These are phyloP conservation scores for Halictus quadricinctus DNA, from an alignment of 2,888 invertebrate genomes.

Conservation along the genomic window DNA sequence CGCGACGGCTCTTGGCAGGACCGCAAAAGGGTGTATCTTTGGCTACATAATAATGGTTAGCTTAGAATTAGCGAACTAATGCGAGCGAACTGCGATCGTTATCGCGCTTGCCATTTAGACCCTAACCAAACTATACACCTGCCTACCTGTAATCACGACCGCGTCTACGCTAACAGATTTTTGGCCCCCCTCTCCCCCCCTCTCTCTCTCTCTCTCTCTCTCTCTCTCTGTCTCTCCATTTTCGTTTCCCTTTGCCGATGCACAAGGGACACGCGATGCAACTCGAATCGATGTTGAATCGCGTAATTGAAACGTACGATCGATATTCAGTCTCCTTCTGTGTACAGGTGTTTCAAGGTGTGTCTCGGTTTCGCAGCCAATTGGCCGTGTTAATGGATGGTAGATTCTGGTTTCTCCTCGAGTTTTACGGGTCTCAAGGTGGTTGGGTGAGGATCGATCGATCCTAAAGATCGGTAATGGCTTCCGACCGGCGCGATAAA, in stretches of 20 bases:
- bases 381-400: not conserved
- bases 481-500: not conserved
- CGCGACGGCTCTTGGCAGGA: slow-evolving; percentile 21
- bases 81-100: slow-evolving; percentile 68
- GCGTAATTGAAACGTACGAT: slow-evolving; percentile 15
- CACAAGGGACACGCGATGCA: slow-evolving; percentile 32
- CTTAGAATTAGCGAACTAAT: slow-evolving; percentile 75
- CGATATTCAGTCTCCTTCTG: not conserved
- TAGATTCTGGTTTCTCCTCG: not conserved
- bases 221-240: not conserved
- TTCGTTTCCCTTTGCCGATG: not conserved
- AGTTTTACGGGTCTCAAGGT: not conserved
- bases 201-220: slow-evolving; percentile 33
- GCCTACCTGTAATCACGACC: slow-evolving; percentile 69
- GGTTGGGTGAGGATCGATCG: not conserved
- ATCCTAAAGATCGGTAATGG: not conserved
- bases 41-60: slow-evolving; percentile 66
- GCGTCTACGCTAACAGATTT: slow-evolving; percentile 66
- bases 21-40: slow-evolving; percentile 42
- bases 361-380: slow-evolving; percentile 4
- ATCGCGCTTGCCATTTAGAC: slow-evolving; percentile 73
- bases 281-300: slow-evolving; percentile 17
- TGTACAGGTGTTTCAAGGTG: not conserved
- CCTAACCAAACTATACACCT: slow-evolving; percentile 73
- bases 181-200: slow-evolving; percentile 6